These are phyloP conservation scores for Apostichopus californicus DNA, from an alignment of 35 echinoderm and acorn worm species.

Conservation along the genomic window DNA sequence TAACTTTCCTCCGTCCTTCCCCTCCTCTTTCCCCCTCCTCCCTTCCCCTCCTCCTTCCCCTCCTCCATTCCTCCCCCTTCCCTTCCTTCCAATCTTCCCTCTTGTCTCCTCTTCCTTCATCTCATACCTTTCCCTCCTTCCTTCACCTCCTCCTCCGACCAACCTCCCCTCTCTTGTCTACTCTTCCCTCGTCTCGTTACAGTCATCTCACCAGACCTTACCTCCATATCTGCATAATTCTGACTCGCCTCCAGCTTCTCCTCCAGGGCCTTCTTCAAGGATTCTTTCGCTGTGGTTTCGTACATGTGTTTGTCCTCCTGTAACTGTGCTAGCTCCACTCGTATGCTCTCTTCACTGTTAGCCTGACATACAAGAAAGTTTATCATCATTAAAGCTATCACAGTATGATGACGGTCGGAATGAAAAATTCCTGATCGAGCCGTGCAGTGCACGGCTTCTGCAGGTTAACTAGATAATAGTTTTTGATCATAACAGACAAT, in stretches of 20 bases:
- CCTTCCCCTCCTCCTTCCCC: no score
- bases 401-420: no score
- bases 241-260: conserved; percentile 94
- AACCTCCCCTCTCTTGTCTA: no score
- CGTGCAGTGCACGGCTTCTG: no score
- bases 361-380: conserved; percentile 58
- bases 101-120: not conserved
- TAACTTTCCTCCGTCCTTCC: no score
- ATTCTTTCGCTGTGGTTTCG: conserved; percentile 95
- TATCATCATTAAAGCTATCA: not conserved
- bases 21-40: no score
- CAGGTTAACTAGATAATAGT: no score
- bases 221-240: conserved; percentile 94
- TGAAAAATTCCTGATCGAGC: no score
- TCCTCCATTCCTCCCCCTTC: no score
- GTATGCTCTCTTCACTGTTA: conserved; percentile 94
- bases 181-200: not conserved
- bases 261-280: conserved; percentile 88
- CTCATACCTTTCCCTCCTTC: not conserved
- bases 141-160: not conserved
- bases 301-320: conserved; percentile 96
- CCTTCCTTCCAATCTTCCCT: no score
- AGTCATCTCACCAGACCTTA: conserved; percentile 18
- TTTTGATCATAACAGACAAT: no score
- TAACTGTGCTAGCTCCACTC: conserved; percentile 88